Base-by-base conservation (phyloP, 2,797 vertebrate genomes). In the Bufotes viridis region DNA sequence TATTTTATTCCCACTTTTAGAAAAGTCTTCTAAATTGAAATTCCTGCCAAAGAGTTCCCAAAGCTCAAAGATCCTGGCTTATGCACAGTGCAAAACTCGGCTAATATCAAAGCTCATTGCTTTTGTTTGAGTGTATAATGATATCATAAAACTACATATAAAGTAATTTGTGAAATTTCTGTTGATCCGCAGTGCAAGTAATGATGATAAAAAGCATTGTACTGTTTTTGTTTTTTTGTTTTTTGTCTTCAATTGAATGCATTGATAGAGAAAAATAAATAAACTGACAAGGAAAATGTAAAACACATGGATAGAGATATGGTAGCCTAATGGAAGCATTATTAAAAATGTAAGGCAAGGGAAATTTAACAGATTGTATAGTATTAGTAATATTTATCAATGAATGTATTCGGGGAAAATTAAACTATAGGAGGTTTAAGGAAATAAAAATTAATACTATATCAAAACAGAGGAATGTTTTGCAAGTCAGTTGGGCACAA, bases 1-100 rank as follows among this genome's bases (percentile, higher is more conserved):
- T 61, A 80, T 34, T 61, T 80, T 22, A 80, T 80, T 80, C 15
- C 42, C 29, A 49, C 6, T n/a, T 81, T 81, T 81, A 61, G 61
- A 61, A 49, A 81, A 61, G 57, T 29, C 60, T 81, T 24, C 18
- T 42, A 63, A 61, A 58, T 42, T 17, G 53, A 42, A 53, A 60
- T 22, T 34, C 49, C 49, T 82, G 15, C 51, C 63, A 75, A 75
- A 75, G 0, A 51, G 20, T 53, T 75, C 72, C 72, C 42, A 75
- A 75, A 75, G 72, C 42, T 53, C 42, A 75, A 22, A 75, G 9
- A 51, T 75, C 42, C 42, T 51, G 42, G 10, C 20, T 75, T 17
- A 20, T 18, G 17, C 9, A 12, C 17, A 74, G 2, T 20, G 70
- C 34, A 20, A 8, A 10, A 49, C 70, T 20, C 42, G 20, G 29